Percentiles rank a stretch among this genome's conserved stretches.
These are phyloP conservation scores for Hylomyscus alleni DNA, from an alignment of 2,797 vertebrate genomes.

Conservation along the genomic window DNA sequence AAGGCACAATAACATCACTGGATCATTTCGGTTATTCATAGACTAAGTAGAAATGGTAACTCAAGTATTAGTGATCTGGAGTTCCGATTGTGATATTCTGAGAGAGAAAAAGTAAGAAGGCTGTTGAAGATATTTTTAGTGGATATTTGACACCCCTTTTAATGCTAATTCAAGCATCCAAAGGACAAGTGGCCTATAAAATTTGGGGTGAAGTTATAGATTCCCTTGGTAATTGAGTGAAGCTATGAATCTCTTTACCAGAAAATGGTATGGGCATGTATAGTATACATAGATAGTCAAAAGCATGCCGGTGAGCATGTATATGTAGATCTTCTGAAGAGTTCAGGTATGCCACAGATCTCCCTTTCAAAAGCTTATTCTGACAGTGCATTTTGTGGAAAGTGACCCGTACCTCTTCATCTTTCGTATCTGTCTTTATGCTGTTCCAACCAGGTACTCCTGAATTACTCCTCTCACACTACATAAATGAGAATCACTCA, in stretches of 20 bases:
- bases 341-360: background rate
- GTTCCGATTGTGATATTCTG: background rate
- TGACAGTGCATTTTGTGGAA: background rate
- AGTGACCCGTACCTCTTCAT: no score
- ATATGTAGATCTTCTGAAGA: background rate
- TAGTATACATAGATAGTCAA: background rate
- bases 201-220: background rate
- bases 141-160: background rate
- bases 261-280: background rate
- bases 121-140: conserved; percentile 11
- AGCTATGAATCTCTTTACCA: background rate
- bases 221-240: background rate
- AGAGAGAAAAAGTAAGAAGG: background rate
- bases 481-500: background rate
- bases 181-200: background rate
- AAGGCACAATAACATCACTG: background rate
- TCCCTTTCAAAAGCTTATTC: background rate
- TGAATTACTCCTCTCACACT: background rate
- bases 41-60: background rate
- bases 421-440: background rate
- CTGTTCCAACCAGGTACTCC: background rate
- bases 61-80: conserved; percentile 16
- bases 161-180: background rate
- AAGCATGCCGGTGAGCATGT: background rate
- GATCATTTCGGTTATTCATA: conserved; percentile 3